These are phyloP conservation scores for Pinctada fucata DNA, from an alignment of 2,888 invertebrate species.

Conservation along the genomic window DNA sequence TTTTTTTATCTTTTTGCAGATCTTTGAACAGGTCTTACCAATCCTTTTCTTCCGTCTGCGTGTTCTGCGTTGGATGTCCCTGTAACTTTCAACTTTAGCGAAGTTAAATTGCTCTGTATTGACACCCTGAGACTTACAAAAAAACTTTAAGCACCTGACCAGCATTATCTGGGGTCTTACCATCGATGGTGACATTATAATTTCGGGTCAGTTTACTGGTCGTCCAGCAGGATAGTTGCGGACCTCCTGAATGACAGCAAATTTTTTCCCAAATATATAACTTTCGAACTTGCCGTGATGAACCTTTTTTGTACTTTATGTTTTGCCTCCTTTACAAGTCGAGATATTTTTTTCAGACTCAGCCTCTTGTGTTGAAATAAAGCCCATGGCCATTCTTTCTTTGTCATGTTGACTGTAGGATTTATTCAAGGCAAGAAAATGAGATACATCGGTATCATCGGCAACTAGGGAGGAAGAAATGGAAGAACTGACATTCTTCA, in stretches of 20 bases:
- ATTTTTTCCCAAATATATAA: conserved; percentile 6
- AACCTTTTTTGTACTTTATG: not conserved
- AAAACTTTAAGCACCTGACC: conserved; percentile 8
- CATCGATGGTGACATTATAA: not conserved
- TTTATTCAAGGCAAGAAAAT: not conserved
- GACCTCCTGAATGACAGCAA: conserved; percentile 6
- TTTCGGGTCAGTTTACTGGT: conserved; percentile 12
- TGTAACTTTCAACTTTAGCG: not conserved
- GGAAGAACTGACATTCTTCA: not conserved
- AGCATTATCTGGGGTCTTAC: conserved; percentile 8
- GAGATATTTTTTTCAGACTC: not conserved
- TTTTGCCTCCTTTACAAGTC: not conserved
- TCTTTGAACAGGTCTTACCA: not conserved
- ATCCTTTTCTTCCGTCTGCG: conserved; percentile 8
- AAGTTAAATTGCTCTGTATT: not conserved
- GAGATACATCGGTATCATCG: not conserved
- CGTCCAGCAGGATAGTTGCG: not conserved
- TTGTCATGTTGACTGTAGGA: conserved; percentile 11
- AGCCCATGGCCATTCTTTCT: not conserved
- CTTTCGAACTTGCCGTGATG: conserved; percentile 18
- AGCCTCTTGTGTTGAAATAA: not conserved
- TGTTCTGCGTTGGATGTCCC: not conserved
- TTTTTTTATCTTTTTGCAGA: not conserved
- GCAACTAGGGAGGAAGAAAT: not conserved
- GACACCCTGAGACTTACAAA: not conserved